phyloP scores from a whole-genome alignment of 1,140 invertebrate species.

The Holotrichia oblita region DNA sequence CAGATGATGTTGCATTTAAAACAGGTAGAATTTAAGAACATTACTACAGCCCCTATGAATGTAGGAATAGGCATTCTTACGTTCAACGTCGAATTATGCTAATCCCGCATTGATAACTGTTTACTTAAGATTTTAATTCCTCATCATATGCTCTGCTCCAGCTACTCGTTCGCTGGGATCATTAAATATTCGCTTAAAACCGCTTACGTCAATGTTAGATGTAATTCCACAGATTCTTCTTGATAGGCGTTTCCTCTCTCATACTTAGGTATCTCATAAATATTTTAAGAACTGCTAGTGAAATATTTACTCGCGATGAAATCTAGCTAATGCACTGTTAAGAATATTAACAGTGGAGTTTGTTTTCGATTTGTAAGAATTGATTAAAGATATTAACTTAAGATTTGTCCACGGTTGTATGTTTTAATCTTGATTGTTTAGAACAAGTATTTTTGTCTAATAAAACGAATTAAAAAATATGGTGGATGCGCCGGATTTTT shows the following conservation, averaged over 20 bases:
- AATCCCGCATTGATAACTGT: slow-evolving; percentile 23
- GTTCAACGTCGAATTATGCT: slow-evolving; percentile 15
- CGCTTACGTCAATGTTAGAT: neutral
- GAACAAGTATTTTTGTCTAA: too few relatives aligned
- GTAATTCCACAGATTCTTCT: neutral
- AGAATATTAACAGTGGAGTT: too few relatives aligned
- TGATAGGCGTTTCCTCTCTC: neutral
- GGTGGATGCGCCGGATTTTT: too few relatives aligned
- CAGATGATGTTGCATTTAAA: slow-evolving; percentile 28
- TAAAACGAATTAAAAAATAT: too few relatives aligned
- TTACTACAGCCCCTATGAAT: neutral
- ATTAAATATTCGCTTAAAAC: slow-evolving; percentile 20
- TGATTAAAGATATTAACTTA: too few relatives aligned
- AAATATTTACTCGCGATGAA: neutral
- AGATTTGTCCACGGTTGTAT: too few relatives aligned
- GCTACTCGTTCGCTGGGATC: neutral
- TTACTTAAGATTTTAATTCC: slow-evolving; percentile 20
- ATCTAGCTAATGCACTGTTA: too few relatives aligned
- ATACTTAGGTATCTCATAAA: neutral
- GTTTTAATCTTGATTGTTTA: too few relatives aligned
- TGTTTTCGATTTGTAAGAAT: too few relatives aligned
- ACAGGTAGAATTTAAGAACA: slow-evolving; percentile 15
- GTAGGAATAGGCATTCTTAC: neutral
- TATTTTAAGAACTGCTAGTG: neutral
- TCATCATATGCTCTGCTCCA: neutral